phyloP scores from a whole-genome alignment of 64 coral and sea anemone species.

The Montipora cactus region DNA sequence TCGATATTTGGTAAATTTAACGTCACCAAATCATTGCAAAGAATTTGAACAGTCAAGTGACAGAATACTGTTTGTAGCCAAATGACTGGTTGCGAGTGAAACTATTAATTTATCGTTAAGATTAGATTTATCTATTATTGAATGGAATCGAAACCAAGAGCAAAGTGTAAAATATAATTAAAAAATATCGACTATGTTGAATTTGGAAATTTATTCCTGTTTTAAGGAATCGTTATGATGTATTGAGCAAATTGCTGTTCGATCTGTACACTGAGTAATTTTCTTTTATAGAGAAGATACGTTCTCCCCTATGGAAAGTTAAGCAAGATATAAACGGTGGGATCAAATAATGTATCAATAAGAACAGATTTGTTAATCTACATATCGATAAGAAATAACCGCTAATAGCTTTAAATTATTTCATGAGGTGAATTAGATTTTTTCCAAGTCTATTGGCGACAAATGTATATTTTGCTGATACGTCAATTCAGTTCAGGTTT shows the following conservation, averaged over 20 bases:
- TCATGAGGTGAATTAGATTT: background rate
- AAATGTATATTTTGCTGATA: background rate
- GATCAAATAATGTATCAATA: slow-evolving; percentile 40
- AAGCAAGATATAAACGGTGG: background rate
- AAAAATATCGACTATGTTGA: slow-evolving; percentile 43
- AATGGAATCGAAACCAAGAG: slow-evolving; percentile 12
- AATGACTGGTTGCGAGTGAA: background rate
- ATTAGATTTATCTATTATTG: slow-evolving; percentile 43
- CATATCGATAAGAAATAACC: background rate
- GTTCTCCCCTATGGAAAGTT: background rate
- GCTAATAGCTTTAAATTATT: slow-evolving; percentile 20
- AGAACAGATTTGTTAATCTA: slow-evolving; percentile 44
- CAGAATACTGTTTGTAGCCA: background rate
- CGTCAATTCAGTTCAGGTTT: background rate
- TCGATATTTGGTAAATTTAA: background rate
- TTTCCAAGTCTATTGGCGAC: background rate
- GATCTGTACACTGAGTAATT: background rate
- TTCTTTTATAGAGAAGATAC: slow-evolving; percentile 12
- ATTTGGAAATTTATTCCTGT: slow-evolving; percentile 42
- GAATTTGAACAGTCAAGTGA: slow-evolving; percentile 9
- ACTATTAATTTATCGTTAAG: background rate
- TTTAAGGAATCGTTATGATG: slow-evolving; percentile 10
- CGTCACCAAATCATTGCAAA: background rate
- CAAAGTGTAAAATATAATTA: slow-evolving; percentile 37
- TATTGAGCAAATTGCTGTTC: slow-evolving; percentile 10